These are phyloP conservation scores for Sphenodon punctatus DNA, from an alignment of 2,797 vertebrate genomes.

Conservation along the genomic window DNA sequence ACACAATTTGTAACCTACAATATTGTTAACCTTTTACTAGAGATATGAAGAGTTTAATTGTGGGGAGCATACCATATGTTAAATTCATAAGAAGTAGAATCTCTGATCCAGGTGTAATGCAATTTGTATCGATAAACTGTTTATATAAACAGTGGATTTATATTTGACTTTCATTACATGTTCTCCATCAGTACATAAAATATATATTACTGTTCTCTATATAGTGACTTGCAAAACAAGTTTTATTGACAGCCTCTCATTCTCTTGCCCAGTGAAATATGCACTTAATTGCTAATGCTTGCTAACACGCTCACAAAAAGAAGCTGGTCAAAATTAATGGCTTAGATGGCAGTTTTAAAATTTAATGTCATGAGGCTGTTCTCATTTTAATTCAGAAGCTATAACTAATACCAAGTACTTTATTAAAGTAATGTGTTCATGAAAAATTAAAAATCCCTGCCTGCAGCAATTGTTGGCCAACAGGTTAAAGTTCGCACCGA, in stretches of 20 bases:
- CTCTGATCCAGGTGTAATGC: neutral
- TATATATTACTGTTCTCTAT: conserved; percentile 12
- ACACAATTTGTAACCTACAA: conserved; percentile 33
- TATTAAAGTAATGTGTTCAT: conserved; percentile 62
- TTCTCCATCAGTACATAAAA: conserved; percentile 37
- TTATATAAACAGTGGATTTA: conserved; percentile 34
- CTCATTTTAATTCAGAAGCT: conserved; percentile 65
- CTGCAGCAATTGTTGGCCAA: conserved; percentile 54
- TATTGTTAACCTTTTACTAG: conserved; percentile 22
- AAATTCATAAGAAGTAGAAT: conserved; percentile 8
- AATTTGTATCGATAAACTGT: conserved; percentile 19
- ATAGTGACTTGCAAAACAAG: conserved; percentile 3
- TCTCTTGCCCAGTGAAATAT: conserved; percentile 53
- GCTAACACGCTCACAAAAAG: neutral
- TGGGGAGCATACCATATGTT: neutral
- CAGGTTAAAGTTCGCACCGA: conserved; percentile 53
- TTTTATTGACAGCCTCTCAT: conserved; percentile 48
- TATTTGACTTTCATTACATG: conserved; percentile 34
- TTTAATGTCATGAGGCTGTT: conserved; percentile 52
- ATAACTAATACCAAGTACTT: conserved; percentile 61
- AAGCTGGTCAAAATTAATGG: conserved; percentile 59
- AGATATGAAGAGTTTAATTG: neutral
- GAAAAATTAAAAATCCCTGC: conserved; percentile 53
- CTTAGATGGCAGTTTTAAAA: conserved; percentile 52
- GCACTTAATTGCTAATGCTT: conserved; percentile 43